Base-by-base conservation (phyloP, 2,888 invertebrate species). In the Torymus auratus region DNA sequence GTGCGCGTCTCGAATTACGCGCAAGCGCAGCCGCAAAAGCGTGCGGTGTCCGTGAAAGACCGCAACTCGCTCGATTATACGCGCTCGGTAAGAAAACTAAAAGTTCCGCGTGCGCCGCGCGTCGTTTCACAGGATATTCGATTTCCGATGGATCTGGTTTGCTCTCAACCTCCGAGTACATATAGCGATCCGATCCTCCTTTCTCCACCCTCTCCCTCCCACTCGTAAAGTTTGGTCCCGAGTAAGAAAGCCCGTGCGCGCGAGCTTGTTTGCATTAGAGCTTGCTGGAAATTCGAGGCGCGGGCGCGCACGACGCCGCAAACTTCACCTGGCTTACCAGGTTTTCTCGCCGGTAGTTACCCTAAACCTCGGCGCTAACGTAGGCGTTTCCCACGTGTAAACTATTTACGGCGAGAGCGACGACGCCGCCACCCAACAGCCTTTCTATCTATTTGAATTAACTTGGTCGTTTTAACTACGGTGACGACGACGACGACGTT, bases 131-230 rank as follows among this genome's bases (percentile, higher is more conserved):
- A 13, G 41, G 55, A 20, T 72, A 62, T 74, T 74, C 74, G 65
- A 67, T 74, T 74, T 74, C 74, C 74, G 20, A 74, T 74, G 65
- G 65, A 56, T 74, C 58, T n/a, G 56, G 56, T 15, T 41, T 56
- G 53, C 64, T 56, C 64, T 64, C 41, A 50, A 53, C 41, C 14
- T 41, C 41, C 41, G 41, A 41, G 41, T 41, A 41, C 41, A 41
- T 41, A 41, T 41, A 41, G 41, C 41, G 41, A 41, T 41, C 7
- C 20, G 20, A 20, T 2, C 2, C 20, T 20, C 20, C 20, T 20
- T 20, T 20, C 20, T 20, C 41, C 41, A 1, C 41, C 41, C 41
- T 7, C 7, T 41, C 5, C 41, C 41, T 41, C 41, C 41, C 41
- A 41, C 41, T 7, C 41, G 41, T 41, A 41, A 41, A 41, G 41